Base-by-base conservation (phyloP, 2,113 vertebrate species). In the Brachirus orientalis region DNA sequence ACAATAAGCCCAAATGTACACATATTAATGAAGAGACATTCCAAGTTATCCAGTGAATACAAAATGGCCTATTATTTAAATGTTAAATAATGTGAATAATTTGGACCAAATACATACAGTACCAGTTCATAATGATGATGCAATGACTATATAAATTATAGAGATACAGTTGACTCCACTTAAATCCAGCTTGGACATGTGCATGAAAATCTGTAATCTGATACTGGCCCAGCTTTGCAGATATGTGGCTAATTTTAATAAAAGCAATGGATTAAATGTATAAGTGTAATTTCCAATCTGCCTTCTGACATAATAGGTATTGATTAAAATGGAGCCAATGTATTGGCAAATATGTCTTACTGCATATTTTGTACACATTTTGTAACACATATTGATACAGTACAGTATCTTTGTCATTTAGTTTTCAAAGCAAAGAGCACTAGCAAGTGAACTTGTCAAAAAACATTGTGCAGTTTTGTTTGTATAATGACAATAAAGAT, bases 51-150 rank as follows among this genome's bases (percentile, higher is more conserved):
- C 22, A 41, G 20, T 33, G 3, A 41, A 77, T 61, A 62, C 70
- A 82, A 74, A 78, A 68, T 28, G 63, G 67, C 62, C 46, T n/a
- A 16, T 57, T 72, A 82, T 83, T 83, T 77, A 72, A 60, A 50
- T 73, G 61, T 51, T 37, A 80, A 81, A 74, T 69, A n/a, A 17
- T 58, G 53, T 33, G 11, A 46, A 36, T 74, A 61, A 80, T 10
- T 1, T 76, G 77, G 33, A 60, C 60, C 13, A 17, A 64, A 61
- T 59, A 16, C 11, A 63, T 14, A 40, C 38, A 40, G 38, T 40
- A 8, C 20, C n/a, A 20, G 51, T 72, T 79, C 51, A 20, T 74
- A 63, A 61, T 22, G 19, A 46, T 55, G 75, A 81, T 37, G 57
- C 77, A 61, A 63, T 36, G 38, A 61, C 17, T 17, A 10, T 43